phyloP scores from a whole-genome alignment of 2,888 invertebrate genomes.

The Andricus quercusramuli region DNA sequence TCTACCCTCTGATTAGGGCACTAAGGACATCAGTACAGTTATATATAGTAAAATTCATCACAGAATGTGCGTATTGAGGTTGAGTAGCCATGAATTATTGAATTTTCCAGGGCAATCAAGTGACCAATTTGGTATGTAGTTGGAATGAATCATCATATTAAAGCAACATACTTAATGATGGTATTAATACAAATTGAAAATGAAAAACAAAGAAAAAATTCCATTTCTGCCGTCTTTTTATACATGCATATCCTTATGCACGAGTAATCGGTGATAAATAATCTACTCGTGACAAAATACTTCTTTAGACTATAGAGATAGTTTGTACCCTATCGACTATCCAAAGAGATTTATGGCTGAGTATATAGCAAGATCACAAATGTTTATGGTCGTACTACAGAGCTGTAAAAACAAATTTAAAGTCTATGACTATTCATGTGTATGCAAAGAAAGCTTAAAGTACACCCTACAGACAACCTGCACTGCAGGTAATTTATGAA shows the following conservation, averaged over 20 bases:
- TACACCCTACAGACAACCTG: neutral
- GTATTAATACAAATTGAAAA: neutral
- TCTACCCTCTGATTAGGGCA: slow-evolving; percentile 2
- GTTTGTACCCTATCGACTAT: neutral
- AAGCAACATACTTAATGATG: neutral
- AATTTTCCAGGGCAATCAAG: neutral
- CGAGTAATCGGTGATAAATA: neutral
- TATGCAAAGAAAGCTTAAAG: neutral
- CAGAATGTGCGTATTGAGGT: neutral
- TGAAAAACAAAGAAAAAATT: neutral
- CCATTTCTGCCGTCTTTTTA: neutral
- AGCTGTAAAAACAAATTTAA: neutral
- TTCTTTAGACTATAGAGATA: slow-evolving; percentile 2
- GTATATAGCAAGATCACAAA: neutral
- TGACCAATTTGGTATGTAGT: neutral
- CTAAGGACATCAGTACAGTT: neutral
- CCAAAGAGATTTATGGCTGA: neutral
- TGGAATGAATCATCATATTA: neutral
- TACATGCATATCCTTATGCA: neutral
- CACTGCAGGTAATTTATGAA: slow-evolving; percentile 3
- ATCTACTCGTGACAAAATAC: neutral
- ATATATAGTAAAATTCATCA: slow-evolving; percentile 1
- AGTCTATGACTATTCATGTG: slow-evolving; percentile 2
- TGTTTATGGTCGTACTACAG: neutral
- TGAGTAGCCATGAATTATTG: neutral